These are phyloP conservation scores for Pholis gunnellus DNA, from an alignment of 2,113 vertebrate genomes.

Conservation along the genomic window DNA sequence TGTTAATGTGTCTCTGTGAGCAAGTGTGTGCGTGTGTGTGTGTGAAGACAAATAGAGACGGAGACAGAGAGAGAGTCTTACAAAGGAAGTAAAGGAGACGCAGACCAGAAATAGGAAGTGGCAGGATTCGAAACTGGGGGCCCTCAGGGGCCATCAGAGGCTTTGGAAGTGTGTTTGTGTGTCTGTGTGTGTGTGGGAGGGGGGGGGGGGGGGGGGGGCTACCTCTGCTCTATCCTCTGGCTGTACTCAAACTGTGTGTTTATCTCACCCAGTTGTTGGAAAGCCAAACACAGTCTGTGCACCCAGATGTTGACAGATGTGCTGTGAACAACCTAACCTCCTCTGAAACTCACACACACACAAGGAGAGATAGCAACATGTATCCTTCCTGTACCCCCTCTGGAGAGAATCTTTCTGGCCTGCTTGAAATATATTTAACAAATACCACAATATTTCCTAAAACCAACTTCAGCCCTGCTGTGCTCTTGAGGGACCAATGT, in stretches of 20 bases:
- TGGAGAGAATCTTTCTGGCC: slow-evolving; percentile 47
- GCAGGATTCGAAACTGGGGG: slow-evolving; percentile 62
- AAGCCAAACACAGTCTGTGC: slow-evolving; percentile 85
- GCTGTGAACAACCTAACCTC: slow-evolving; percentile 49
- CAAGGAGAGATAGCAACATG: slow-evolving; percentile 22
- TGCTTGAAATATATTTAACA: slow-evolving; percentile 36
- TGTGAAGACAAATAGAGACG: slow-evolving; percentile 15
- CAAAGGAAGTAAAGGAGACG: slow-evolving; percentile 54
- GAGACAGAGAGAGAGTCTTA: slow-evolving; percentile 39
- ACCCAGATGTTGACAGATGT: slow-evolving; percentile 88
- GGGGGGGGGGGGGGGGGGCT: not conserved
- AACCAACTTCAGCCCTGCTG: slow-evolving; percentile 44
- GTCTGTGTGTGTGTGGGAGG: slow-evolving; percentile 36
- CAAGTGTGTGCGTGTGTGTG: slow-evolving; percentile 51
- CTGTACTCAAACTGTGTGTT: slow-evolving; percentile 73
- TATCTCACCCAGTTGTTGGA: slow-evolving; percentile 81
- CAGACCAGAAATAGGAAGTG: slow-evolving; percentile 69
- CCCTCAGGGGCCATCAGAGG: slow-evolving; percentile 68
- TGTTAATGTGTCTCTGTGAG: slow-evolving; percentile 56
- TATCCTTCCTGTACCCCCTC: slow-evolving; percentile 55
- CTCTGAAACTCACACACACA: slow-evolving; percentile 38
- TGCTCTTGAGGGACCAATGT: slow-evolving; percentile 21
- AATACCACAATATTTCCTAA: slow-evolving; percentile 52
- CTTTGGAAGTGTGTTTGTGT: slow-evolving; percentile 47
- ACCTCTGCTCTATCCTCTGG: slow-evolving; percentile 69